Conservation (phyloP, 2,113 vertebrate genomes). For the Axis porcinus region DNA sequence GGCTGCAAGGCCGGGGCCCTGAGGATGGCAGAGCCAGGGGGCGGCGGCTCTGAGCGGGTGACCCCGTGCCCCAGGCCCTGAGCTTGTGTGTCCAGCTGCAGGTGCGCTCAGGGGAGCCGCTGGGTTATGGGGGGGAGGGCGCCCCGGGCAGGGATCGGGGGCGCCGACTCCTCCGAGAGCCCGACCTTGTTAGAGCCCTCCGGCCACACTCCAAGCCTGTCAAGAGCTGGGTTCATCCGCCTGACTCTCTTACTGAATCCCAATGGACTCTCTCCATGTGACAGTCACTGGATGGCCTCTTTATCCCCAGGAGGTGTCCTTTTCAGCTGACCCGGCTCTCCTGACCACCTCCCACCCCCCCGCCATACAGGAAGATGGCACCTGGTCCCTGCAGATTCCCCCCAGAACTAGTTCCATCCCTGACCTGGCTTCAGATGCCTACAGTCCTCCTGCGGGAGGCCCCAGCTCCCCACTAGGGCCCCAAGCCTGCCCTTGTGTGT, state of each 20-base stretch:
- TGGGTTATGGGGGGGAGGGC: background rate
- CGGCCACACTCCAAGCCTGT: background rate
- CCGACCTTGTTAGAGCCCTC: background rate
- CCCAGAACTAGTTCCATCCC: background rate
- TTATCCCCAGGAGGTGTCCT: background rate
- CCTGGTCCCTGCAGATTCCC: background rate
- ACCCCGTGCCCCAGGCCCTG: background rate
- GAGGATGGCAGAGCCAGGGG: background rate
- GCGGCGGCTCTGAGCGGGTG: background rate
- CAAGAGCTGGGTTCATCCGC: accelerated
- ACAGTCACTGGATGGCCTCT: background rate
- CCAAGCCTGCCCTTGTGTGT: background rate
- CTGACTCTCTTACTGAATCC: background rate
- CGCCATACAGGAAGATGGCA: background rate
- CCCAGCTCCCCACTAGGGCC: background rate
- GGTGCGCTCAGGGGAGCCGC: background rate
- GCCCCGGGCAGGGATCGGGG: background rate
- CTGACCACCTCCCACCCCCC: background rate
- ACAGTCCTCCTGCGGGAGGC: background rate
- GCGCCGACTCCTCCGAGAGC: accelerated
- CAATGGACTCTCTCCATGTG: background rate
- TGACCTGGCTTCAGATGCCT: background rate
- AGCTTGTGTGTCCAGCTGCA: background rate
- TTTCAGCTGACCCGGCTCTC: accelerated
- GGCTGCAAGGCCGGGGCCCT: background rate